These are phyloP conservation scores for Cebidichthys violaceus DNA, from an alignment of 2,113 vertebrate genomes.

Conservation along the genomic window DNA sequence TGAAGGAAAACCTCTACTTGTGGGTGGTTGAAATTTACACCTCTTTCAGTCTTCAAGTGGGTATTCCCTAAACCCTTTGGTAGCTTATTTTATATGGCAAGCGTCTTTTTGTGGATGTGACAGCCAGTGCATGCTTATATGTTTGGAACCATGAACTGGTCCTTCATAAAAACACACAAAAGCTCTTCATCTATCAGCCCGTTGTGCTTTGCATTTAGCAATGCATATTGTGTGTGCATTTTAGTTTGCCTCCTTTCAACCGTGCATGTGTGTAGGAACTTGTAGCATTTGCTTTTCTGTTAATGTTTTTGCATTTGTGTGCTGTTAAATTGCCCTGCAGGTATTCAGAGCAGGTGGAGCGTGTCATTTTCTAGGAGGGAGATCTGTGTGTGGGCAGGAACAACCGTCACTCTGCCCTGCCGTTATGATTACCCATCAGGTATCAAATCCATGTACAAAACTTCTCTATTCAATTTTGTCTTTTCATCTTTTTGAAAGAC, in stretches of 20 bases:
- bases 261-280: constrained; percentile 1
- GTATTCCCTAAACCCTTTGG: constrained; percentile 2
- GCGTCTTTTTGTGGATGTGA: neutral
- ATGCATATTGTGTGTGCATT: neutral
- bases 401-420: constrained; percentile 82
- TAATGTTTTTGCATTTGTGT: neutral
- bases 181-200: neutral
- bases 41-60: constrained; percentile 25
- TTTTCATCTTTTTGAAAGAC: neutral
- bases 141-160: neutral
- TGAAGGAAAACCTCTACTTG: constrained; percentile 32
- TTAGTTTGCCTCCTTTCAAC: neutral
- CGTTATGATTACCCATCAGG: constrained; percentile 82
- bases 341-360: constrained; percentile 78
- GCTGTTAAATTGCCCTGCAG: constrained; percentile 49
- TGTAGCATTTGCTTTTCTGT: constrained; percentile 2
- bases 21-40: constrained; percentile 5
- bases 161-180: neutral
- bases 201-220: neutral
- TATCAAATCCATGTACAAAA: constrained; percentile 16
- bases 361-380: constrained; percentile 82
- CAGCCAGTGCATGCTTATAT: neutral
- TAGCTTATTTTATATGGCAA: constrained; percentile 21
- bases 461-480: neutral
- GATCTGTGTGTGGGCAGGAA: constrained; percentile 85